A percentile compares a stretch with the other conserved stretches of the same genome.
phyloP scores from a whole-genome alignment of 2,797 vertebrate species.

The Mormyrops boulengeri region DNA sequence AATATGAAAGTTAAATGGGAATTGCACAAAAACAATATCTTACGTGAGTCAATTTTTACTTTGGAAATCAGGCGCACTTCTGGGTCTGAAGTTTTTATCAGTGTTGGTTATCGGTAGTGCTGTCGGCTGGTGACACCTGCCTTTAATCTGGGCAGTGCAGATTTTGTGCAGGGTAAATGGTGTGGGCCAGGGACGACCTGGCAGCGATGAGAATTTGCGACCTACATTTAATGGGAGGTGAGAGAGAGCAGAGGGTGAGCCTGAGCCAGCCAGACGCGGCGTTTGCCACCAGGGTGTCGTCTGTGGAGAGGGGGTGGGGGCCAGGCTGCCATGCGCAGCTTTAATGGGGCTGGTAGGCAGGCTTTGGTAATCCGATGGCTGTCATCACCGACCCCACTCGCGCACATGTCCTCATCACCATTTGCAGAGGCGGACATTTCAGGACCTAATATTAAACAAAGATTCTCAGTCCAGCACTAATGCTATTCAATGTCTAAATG shows the following conservation, averaged over 20 bases:
- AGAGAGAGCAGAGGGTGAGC: conserved; percentile 43
- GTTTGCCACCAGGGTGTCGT: conserved; percentile 96
- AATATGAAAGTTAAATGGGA: background rate
- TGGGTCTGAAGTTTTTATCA: background rate
- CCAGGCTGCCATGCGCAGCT: conserved; percentile 75
- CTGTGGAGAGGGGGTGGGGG: conserved; percentile 79
- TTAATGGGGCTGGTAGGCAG: conserved; percentile 26
- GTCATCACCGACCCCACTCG: background rate
- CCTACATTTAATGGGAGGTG: conserved; percentile 21
- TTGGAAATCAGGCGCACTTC: background rate
- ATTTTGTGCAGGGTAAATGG: background rate
- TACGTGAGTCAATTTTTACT: background rate
- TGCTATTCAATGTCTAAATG: no score
- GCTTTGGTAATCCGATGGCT: background rate
- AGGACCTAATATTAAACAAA: no score
- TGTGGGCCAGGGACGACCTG: background rate
- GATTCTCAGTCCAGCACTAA: no score
- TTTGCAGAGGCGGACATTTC: background rate
- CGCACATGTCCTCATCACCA: conserved; percentile 9
- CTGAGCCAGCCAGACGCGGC: conserved; percentile 50
- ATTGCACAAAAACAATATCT: background rate
- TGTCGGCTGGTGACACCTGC: background rate
- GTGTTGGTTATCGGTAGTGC: background rate
- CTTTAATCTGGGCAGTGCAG: background rate
- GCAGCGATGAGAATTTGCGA: background rate